Base-by-base conservation (phyloP, 2,113 vertebrate species). In the Bos indicus region DNA sequence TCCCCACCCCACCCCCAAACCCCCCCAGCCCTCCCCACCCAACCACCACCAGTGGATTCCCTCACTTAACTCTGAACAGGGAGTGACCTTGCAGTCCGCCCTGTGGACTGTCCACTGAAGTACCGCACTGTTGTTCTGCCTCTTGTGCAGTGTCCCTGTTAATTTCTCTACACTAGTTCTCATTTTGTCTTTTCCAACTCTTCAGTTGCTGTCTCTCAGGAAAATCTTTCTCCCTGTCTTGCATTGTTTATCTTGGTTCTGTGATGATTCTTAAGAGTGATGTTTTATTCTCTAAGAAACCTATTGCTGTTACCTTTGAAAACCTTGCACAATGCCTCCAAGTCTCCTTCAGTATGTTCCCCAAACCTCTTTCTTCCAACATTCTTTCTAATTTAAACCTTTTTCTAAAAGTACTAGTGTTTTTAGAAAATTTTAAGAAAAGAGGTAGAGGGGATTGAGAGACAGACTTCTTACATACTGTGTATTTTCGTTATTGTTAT, bases 211-310 rank as follows among this genome's bases (percentile, higher is more conserved):
- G 4, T 25, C 7, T 97, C 59, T 95, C n/a, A 74, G 91, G 74
- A 74, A 86, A 54, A 30, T 30, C 26, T 84, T 28, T 71, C 6
- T 90, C 57, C 36, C 16, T 92, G 16, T 85, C 30, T 94, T 81
- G 12, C 16, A 17, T 95, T 97, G 85, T 88, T 95, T 88, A 46
- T 90, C 64, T 97, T 88, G 25, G 71, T 54, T 91, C 78, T 94
- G 2, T 93, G 56, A 62, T 96, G 85, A 90, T 96, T 97, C 74
- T 96, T 80, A 86, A 81, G 56, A 87, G 46, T 92, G n/a, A 59
- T 89, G 48, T 51, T 93, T 51, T 90, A 59, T 60, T 84, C 48
- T 85, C 36, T 90, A 30, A 88, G 64, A 90, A 59, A 40, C 7
- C 40, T 17, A 30, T 48, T 90, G 54, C 46, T 80, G 2, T 36